Conservation (phyloP, 2,888 invertebrate species). For the Meloe dianella region DNA sequence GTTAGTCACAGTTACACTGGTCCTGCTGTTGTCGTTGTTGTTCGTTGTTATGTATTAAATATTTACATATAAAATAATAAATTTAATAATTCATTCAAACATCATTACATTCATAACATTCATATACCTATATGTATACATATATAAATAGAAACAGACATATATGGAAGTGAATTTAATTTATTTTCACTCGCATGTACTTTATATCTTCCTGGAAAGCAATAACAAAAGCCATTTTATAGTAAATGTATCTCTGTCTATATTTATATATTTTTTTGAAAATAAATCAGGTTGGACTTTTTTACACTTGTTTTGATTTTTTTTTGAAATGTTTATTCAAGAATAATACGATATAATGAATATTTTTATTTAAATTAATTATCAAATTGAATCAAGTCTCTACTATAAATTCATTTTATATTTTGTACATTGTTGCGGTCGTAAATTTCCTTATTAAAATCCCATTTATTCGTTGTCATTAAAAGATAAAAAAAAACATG, state of each 20-base stretch:
- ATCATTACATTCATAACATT: background rate
- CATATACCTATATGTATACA: background rate
- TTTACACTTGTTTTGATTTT: background rate
- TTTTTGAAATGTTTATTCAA: background rate
- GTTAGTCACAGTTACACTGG: no score
- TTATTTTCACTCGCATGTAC: slow-evolving; percentile 11
- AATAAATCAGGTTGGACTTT: background rate
- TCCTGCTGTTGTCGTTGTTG: no score
- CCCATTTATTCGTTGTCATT: background rate
- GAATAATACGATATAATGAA: background rate
- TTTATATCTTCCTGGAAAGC: slow-evolving; percentile 10
- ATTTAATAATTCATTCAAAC: background rate
- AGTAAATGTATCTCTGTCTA: background rate
- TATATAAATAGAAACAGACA: background rate
- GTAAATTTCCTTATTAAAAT: background rate
- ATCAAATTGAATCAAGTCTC: background rate
- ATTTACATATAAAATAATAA: background rate
- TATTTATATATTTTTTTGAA: background rate
- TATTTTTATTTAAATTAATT: background rate
- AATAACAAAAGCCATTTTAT: slow-evolving; percentile 9
- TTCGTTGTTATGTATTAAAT: background rate
- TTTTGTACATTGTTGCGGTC: background rate
- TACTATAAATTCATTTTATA: background rate
- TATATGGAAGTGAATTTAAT: background rate
- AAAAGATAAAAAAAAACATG: background rate